phyloP scores from a whole-genome alignment of 2,797 vertebrate species.

The Girardinus metallicus region DNA sequence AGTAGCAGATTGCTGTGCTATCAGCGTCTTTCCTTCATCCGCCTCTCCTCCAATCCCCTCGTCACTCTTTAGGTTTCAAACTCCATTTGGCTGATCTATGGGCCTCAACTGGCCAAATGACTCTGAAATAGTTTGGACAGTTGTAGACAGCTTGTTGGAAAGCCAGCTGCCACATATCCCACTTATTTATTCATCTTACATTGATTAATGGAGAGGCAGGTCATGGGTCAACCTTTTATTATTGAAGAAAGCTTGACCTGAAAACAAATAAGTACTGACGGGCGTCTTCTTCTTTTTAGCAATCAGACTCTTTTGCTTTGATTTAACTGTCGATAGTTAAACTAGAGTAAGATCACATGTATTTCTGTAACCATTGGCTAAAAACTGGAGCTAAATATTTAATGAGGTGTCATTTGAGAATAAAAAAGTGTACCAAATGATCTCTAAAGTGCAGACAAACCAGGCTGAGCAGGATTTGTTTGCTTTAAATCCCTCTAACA shows the following conservation, averaged over 20 bases:
- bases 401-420: constrained; percentile 27
- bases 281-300: constrained; percentile 22
- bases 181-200: constrained; percentile 80
- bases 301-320: constrained; percentile 52
- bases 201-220: constrained; percentile 80
- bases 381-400: constrained; percentile 25
- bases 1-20: constrained; percentile 76
- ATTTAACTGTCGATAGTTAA: constrained; percentile 41
- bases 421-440: constrained; percentile 2
- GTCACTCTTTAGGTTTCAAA: constrained; percentile 84
- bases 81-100: constrained; percentile 80
- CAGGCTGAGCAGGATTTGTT: constrained; percentile 1
- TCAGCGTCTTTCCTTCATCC: constrained; percentile 53
- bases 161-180: constrained; percentile 78
- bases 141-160: constrained; percentile 82
- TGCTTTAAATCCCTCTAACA: constrained; percentile 8
- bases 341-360: constrained; percentile 5
- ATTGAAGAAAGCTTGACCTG: constrained; percentile 61
- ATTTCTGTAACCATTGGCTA: constrained; percentile 30
- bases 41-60: constrained; percentile 74
- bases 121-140: constrained; percentile 80
- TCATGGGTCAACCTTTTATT: constrained; percentile 80
- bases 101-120: constrained; percentile 72
- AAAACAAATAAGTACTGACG: constrained; percentile 76
- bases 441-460: constrained; percentile 16